Evolutionary conservation across 2,113 vertebrate species (phyloP).

Genomic region (Clarias macrocephalus): DNA sequence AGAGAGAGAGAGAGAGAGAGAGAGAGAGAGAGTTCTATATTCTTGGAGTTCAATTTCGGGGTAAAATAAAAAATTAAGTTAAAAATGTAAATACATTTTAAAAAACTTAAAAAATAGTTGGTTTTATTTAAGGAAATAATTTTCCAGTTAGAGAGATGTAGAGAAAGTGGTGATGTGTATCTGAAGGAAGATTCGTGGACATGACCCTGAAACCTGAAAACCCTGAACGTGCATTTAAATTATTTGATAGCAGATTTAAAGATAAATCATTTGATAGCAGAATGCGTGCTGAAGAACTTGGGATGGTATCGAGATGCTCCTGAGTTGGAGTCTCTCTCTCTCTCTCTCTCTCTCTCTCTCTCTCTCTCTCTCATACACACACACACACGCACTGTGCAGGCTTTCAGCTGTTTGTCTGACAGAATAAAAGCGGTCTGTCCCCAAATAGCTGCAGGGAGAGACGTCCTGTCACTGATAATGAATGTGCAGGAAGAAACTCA

Average conservation of each 20-base stretch:
- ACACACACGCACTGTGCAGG: not conserved
- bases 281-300: not conserved
- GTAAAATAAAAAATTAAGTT: not conserved
- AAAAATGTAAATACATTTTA: not conserved
- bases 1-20: conserved; percentile 53
- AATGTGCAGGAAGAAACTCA: conserved; percentile 38
- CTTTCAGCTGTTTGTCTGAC: conserved; percentile 39
- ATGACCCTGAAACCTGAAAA: not conserved
- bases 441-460: conserved; percentile 42
- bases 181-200: not conserved
- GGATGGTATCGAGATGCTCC: too few species aligned
- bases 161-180: not conserved
- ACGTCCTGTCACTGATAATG: conserved; percentile 44
- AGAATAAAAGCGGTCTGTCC: conserved; percentile 38
- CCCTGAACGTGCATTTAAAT: not conserved
- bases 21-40: conserved; percentile 50
- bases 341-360: too few species aligned
- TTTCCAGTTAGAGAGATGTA: too few species aligned
- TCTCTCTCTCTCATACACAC: not conserved
- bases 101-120: not conserved
- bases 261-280: not conserved
- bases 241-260: not conserved
- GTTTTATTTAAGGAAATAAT: too few species aligned
- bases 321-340: too few species aligned
- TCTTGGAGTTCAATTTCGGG: too few species aligned